Evolutionary conservation across 2,113 vertebrate species (phyloP).

Genomic region (Halcyon senegalensis): DNA sequence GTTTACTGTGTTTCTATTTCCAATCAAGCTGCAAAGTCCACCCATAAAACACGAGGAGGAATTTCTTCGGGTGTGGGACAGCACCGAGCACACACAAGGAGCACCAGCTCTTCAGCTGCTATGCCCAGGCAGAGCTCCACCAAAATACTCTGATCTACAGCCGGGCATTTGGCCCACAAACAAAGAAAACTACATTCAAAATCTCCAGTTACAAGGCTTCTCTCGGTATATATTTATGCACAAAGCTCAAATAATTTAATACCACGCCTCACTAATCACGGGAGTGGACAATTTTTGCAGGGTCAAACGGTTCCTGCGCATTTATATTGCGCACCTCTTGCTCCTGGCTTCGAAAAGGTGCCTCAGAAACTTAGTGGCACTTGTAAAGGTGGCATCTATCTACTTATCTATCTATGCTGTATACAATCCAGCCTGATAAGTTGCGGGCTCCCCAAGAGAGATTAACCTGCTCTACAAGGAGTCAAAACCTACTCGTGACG

Average conservation of each 20-base stretch:
- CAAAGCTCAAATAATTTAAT: constrained; percentile 63
- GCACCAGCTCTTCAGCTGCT: not conserved
- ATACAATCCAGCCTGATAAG: not conserved
- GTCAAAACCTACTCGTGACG: not conserved
- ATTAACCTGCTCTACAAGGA: not conserved
- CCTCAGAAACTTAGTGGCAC: not conserved
- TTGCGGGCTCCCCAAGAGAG: not conserved
- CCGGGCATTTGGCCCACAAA: not conserved
- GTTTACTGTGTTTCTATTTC: constrained; percentile 48
- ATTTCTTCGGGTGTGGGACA: constrained; percentile 39
- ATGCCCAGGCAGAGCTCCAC: not conserved
- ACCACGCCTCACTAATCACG: constrained; percentile 40
- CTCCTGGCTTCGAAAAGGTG: not conserved
- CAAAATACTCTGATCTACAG: not conserved
- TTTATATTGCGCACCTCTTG: not conserved
- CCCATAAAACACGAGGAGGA: constrained; percentile 39
- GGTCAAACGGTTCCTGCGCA: not conserved
- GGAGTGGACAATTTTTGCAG: constrained; percentile 55
- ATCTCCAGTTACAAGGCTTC: not conserved
- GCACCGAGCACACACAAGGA: not conserved
- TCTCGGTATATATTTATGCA: constrained; percentile 42
- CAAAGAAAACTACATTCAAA: not conserved
- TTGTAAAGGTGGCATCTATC: not conserved
- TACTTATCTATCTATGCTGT: not conserved
- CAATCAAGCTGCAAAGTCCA: constrained; percentile 45